phyloP scores from a whole-genome alignment of 2,888 invertebrate species.

The Bombyx huttoni region DNA sequence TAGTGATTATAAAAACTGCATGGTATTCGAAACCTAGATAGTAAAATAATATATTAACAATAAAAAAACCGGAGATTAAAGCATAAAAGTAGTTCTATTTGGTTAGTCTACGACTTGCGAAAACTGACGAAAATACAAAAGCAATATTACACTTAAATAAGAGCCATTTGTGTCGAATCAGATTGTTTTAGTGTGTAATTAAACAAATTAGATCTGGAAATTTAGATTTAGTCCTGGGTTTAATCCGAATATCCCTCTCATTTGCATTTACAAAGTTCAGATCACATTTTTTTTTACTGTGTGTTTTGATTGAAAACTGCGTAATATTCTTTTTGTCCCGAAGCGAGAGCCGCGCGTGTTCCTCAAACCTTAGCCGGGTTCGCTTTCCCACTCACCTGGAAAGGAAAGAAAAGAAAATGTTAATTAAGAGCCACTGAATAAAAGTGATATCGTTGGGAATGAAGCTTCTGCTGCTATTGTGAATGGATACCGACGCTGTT shows the following conservation, averaged over 20 bases:
- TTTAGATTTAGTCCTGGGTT: no score
- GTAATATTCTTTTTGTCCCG: constrained; percentile 63
- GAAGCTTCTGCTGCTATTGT: constrained; percentile 50
- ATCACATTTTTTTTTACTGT: constrained; percentile 60
- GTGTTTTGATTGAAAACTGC: constrained; percentile 61
- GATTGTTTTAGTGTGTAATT: no score
- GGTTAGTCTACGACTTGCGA: no score
- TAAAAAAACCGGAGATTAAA: no score
- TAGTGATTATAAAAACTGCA: no score
- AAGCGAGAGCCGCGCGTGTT: constrained; percentile 31
- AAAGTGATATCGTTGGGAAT: constrained; percentile 63
- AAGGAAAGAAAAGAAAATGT: constrained; percentile 70
- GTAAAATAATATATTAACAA: no score
- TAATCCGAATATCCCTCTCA: constrained; percentile 23
- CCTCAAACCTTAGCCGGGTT: constrained; percentile 53
- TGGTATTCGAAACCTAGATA: no score
- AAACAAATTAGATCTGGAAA: no score
- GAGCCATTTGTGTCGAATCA: no score
- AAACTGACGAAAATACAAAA: no score
- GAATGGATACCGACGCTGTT: constrained; percentile 43
- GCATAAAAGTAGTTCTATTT: no score
- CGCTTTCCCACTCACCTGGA: constrained; percentile 66
- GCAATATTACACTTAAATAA: no score
- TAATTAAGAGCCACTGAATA: constrained; percentile 69
- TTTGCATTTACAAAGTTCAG: constrained; percentile 65